Evolutionary conservation across 2,888 invertebrate genomes (phyloP), one percentile per base, ranked within the genome.

Genomic region (Pocota personata): DNA sequence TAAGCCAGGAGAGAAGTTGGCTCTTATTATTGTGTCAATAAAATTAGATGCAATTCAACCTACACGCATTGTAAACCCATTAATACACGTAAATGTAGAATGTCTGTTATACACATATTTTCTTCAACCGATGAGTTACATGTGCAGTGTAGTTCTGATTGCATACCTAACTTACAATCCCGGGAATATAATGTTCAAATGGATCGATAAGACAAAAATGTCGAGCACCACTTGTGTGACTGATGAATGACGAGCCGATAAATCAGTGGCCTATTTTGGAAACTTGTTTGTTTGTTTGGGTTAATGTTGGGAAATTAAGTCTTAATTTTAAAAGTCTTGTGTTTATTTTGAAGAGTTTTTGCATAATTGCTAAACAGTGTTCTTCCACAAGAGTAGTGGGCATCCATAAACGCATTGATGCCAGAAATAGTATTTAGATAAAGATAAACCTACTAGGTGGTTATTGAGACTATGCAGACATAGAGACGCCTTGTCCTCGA

Each of bases 51-150:
- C 69, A 62, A 35, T 37, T 40, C 71, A 72, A 58, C 72, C 67
- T 43, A 77, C 82, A 58, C 64, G 66, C 72, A 82, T 82, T 77
- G 72, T 83, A 67, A 67, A 60, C 72, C 35, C 19, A 72, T 73
- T 73, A 78, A 78, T 72, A n/a, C n/a, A n/a, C n/a, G n/a, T n/a
- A 27, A 82, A 82, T 72, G 57, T 50, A 50, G 64, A 64, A 58
- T 69, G 67, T 69, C 80, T 37, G 60, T 8, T n/a, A n/a, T 7
- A 35, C 4, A 21, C 14, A 50, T 24, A 48, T 58, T 35, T 46
- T 46, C 21, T n/a, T 48, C 10, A 24, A 16, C 19, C 32, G 30
- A 10, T 48, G n/a, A n/a, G n/a, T n/a, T 19, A 24, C 10, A 16
- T 12, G 27, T 24, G 16, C 8, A 37, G n/a, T 35, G n/a, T 5